Evolutionary conservation across 2,797 vertebrate species (phyloP).

Genomic region (Paguma larvata): DNA sequence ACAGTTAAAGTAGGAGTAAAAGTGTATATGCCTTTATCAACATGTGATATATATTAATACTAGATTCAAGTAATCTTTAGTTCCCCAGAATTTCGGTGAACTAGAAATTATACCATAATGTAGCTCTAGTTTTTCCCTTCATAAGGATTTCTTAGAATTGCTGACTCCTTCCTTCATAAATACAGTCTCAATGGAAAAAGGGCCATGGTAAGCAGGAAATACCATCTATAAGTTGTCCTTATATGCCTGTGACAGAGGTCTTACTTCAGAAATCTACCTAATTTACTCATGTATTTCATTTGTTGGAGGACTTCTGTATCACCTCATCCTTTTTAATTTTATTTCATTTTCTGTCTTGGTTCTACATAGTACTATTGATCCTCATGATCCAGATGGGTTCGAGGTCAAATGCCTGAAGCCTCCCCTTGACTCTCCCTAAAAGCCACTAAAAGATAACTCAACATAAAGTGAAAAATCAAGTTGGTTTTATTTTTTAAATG

Average conservation of each 20-base stretch:
- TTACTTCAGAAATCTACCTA: background rate
- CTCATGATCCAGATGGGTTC: conserved; percentile 68
- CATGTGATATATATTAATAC: background rate
- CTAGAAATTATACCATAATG: background rate
- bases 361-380: background rate
- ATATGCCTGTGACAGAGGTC: background rate
- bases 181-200: background rate
- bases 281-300: background rate
- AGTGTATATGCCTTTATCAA: background rate
- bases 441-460: conserved; percentile 69
- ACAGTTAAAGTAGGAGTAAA: background rate
- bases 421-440: conserved; percentile 42
- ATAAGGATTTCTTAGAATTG: background rate
- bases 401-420: conserved; percentile 54
- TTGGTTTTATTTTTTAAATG: conserved; percentile 40
- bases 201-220: background rate
- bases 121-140: background rate
- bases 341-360: background rate
- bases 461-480: background rate
- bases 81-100: background rate
- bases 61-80: conserved; percentile 11
- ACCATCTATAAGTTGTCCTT: background rate
- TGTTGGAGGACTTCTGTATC: background rate
- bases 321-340: background rate
- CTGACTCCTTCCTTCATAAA: background rate